Conservation (phyloP, 2,113 vertebrate genomes). For the Natator depressus region DNA sequence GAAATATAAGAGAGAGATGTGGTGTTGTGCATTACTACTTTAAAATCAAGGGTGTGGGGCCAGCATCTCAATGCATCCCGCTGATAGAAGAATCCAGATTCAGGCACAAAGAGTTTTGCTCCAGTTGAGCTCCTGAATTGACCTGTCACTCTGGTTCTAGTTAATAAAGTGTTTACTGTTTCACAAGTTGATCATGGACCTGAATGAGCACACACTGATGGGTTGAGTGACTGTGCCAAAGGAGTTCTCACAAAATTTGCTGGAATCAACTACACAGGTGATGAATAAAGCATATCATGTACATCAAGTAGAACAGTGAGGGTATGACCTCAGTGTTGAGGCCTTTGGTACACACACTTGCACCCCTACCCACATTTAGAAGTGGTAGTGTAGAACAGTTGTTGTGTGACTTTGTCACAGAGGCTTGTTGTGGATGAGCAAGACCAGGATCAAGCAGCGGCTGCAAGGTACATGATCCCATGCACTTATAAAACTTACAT, state of each 20-base stretch:
- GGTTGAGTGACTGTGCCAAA: not conserved
- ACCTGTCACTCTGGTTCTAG: not conserved
- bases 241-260: accelerated
- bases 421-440: not conserved
- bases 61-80: not conserved
- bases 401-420: not conserved
- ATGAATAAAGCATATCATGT: not conserved
- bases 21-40: not conserved
- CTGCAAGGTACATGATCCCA: not conserved
- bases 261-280: not conserved
- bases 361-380: accelerated
- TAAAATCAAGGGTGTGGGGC: not conserved
- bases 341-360: not conserved
- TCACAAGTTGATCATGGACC: not conserved
- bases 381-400: not conserved
- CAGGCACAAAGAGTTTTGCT: not conserved
- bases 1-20: not conserved
- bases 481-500: not conserved
- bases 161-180: not conserved
- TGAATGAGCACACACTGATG: not conserved
- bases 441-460: not conserved
- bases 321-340: not conserved
- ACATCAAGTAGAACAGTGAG: not conserved
- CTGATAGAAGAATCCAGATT: not conserved
- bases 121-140: not conserved